phyloP scores from a whole-genome alignment of 2,888 invertebrate species.

The Liopterus haemorrhoidalis region DNA sequence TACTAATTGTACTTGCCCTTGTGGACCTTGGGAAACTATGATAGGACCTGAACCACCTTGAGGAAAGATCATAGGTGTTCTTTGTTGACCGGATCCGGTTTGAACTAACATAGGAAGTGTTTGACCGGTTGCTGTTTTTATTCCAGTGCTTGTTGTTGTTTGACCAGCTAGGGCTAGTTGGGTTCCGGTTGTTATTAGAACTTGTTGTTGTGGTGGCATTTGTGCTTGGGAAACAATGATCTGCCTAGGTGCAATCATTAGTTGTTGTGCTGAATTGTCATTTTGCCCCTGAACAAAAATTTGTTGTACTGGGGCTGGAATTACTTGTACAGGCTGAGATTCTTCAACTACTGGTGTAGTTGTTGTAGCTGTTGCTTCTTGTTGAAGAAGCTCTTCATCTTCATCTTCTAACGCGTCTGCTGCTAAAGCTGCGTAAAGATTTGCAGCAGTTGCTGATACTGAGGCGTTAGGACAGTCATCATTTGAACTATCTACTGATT shows the following conservation, averaged over 20 bases:
- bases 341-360: slow-evolving; percentile 21
- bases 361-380: slow-evolving; percentile 32
- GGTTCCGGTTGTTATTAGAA: slow-evolving; percentile 36
- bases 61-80: slow-evolving; percentile 40
- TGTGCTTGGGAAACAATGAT: slow-evolving; percentile 34
- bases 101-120: slow-evolving; percentile 39
- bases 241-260: slow-evolving; percentile 19
- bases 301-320: slow-evolving; percentile 24
- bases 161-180: slow-evolving; percentile 36
- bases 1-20: slow-evolving; percentile 44
- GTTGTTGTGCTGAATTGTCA: slow-evolving; percentile 3
- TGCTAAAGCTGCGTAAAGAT: slow-evolving; percentile 77
- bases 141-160: slow-evolving; percentile 14
- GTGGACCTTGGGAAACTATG: slow-evolving; percentile 40
- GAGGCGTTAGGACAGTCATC: slow-evolving; percentile 53
- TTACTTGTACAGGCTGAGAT: slow-evolving; percentile 30
- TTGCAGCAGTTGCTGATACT: slow-evolving; percentile 77
- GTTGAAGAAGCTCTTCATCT: slow-evolving; percentile 50
- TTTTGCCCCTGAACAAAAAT: slow-evolving; percentile 6
- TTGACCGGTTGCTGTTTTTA: slow-evolving; percentile 39
- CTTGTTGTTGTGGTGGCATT: slow-evolving; percentile 36
- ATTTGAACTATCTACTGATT: slow-evolving; percentile 47
- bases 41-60: slow-evolving; percentile 41
- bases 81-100: slow-evolving; percentile 36
- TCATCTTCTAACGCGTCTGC: slow-evolving; percentile 81